Evolutionary conservation across 2,797 vertebrate genomes (phyloP).

Genomic region (Eremophila alpestris): DNA sequence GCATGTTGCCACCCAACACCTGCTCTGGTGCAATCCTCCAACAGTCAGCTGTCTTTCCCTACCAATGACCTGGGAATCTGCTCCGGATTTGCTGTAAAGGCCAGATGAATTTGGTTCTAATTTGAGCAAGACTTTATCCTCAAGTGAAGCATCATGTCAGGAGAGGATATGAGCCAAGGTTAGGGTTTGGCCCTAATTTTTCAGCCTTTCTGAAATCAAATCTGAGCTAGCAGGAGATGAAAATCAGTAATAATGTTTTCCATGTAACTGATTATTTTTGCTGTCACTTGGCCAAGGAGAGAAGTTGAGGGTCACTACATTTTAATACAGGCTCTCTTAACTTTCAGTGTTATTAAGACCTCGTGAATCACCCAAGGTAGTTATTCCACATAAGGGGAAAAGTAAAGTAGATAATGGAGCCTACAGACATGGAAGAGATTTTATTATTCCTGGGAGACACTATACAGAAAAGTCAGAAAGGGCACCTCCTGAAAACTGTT

Average conservation of each 20-base stretch:
- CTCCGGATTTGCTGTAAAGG: background rate
- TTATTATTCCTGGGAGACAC: conserved; percentile 46
- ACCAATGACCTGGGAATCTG: background rate
- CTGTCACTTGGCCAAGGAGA: conserved; percentile 3
- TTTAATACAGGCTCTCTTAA: conserved; percentile 40
- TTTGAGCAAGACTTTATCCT: background rate
- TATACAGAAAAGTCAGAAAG: conserved; percentile 61
- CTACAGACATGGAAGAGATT: conserved; percentile 38
- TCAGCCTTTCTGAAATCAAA: background rate
- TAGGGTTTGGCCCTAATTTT: background rate
- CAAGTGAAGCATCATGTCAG: background rate
- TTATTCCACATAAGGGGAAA: conserved; percentile 36
- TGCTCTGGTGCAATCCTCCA: background rate
- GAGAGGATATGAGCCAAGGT: background rate
- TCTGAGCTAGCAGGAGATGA: background rate
- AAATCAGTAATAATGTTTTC: conserved; percentile 1
- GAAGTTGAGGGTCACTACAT: conserved; percentile 1
- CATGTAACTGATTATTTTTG: conserved; percentile 18
- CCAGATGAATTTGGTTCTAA: background rate
- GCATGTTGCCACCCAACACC: fast-evolving
- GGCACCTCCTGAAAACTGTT: conserved; percentile 55
- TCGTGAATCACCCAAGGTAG: conserved; percentile 35
- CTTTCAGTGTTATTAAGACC: conserved; percentile 36
- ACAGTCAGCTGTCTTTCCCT: background rate
- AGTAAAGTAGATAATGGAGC: conserved; percentile 40